These are phyloP conservation scores for Fissipunctia ypsillon DNA, from an alignment of 2,888 invertebrate genomes.

Conservation along the genomic window DNA sequence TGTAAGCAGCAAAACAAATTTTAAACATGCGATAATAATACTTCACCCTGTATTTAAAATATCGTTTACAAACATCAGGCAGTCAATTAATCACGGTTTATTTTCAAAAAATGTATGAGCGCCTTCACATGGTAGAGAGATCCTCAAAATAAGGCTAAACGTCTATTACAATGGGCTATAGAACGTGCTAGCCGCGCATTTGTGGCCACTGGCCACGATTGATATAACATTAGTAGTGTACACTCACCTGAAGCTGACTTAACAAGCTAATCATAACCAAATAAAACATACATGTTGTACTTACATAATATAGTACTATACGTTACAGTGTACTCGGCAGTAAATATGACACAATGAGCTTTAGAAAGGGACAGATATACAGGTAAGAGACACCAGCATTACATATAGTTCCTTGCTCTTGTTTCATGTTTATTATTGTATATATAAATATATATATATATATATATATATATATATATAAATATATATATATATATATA, in stretches of 20 bases:
- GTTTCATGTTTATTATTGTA: no score
- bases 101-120: conserved; percentile 35
- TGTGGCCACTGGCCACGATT: neutral
- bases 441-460: no score
- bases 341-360: neutral
- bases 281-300: conserved; percentile 42
- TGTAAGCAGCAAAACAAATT: conserved; percentile 2
- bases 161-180: conserved; percentile 20
- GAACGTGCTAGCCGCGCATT: neutral
- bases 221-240: conserved; percentile 35
- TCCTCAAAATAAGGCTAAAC: conserved; percentile 29
- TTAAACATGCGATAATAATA: neutral
- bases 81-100: neutral
- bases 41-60: conserved; percentile 23
- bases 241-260: conserved; percentile 34
- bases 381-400: no score
- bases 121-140: conserved; percentile 28
- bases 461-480: no score
- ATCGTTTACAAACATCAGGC: conserved; percentile 16
- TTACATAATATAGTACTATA: conserved; percentile 37
- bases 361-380: no score
- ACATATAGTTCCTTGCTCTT: no score
- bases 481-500: no score
- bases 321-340: conserved; percentile 5
- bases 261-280: conserved; percentile 36